These are phyloP conservation scores for Stomorhina lunata DNA, from an alignment of 2,888 invertebrate species.

Conservation along the genomic window DNA sequence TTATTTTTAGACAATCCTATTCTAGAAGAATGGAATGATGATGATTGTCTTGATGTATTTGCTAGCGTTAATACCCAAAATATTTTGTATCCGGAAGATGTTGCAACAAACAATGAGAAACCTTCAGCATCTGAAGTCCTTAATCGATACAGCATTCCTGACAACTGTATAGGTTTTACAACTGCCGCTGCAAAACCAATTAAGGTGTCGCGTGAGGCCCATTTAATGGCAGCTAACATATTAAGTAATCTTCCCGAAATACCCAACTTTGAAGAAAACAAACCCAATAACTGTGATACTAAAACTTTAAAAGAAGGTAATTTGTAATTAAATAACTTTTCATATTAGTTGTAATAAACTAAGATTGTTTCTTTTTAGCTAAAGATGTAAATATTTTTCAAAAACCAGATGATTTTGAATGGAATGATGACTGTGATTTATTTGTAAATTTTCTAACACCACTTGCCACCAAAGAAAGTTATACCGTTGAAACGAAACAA, in stretches of 20 bases:
- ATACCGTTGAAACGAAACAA: too few relatives aligned
- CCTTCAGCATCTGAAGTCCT: not conserved
- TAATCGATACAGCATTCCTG: not conserved
- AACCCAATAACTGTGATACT: conserved; percentile 35
- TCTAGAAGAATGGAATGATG: conserved; percentile 18
- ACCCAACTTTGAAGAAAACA: not conserved
- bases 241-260: conserved; percentile 24
- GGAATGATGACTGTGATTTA: conserved; percentile 66
- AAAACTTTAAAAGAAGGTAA: not conserved
- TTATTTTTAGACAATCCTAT: not conserved
- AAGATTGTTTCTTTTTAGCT: not conserved
- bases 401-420: conserved; percentile 53
- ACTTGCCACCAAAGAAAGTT: not conserved
- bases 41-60: conserved; percentile 8
- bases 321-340: not conserved
- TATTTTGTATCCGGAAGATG: not conserved
- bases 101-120: not conserved
- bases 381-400: conserved; percentile 29
- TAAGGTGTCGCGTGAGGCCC: not conserved
- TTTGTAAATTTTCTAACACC: conserved; percentile 66
- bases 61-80: conserved; percentile 16
- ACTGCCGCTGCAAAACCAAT: conserved; percentile 67
- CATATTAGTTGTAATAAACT: not conserved
- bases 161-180: conserved; percentile 54
- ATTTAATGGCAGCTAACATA: conserved; percentile 32